Evolutionary conservation across 2,797 vertebrate genomes (phyloP).

Genomic region (Phoxinus dragarum): DNA sequence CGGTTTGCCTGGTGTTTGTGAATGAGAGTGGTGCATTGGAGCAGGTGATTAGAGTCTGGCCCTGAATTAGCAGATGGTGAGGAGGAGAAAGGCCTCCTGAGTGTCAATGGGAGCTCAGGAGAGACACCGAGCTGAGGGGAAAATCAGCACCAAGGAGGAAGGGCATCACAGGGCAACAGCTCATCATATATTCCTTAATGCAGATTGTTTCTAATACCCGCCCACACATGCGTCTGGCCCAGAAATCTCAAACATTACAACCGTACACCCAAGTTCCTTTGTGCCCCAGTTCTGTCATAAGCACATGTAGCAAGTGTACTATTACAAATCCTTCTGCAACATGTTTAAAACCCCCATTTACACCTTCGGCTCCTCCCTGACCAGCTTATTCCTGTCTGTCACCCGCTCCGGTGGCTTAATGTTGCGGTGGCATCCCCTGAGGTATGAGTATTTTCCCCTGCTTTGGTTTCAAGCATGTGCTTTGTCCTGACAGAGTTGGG

Average conservation of each 20-base stretch:
- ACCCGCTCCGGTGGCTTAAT: constrained; percentile 37
- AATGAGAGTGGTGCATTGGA: constrained; percentile 52
- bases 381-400: constrained; percentile 48
- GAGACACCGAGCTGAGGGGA: constrained; percentile 38
- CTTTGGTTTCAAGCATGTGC: neutral
- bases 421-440: constrained; percentile 33
- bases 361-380: constrained; percentile 42
- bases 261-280: constrained; percentile 34
- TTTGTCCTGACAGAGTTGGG: constrained; percentile 62
- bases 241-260: constrained; percentile 45
- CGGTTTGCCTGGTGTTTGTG: constrained; percentile 50
- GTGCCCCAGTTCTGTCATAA: constrained; percentile 56
- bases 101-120: constrained; percentile 48
- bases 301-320: constrained; percentile 32
- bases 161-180: constrained; percentile 41
- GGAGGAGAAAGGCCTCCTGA: constrained; percentile 40
- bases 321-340: constrained; percentile 53
- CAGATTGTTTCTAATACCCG: constrained; percentile 43
- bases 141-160: constrained; percentile 11
- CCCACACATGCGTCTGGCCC: constrained; percentile 23
- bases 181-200: constrained; percentile 43
- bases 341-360: constrained; percentile 50
- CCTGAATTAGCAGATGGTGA: constrained; percentile 59
- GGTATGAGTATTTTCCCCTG: constrained; percentile 19
- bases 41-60: constrained; percentile 53